Evolutionary conservation across 2,888 invertebrate species (phyloP).

Genomic region (Nemurella pictetii): DNA sequence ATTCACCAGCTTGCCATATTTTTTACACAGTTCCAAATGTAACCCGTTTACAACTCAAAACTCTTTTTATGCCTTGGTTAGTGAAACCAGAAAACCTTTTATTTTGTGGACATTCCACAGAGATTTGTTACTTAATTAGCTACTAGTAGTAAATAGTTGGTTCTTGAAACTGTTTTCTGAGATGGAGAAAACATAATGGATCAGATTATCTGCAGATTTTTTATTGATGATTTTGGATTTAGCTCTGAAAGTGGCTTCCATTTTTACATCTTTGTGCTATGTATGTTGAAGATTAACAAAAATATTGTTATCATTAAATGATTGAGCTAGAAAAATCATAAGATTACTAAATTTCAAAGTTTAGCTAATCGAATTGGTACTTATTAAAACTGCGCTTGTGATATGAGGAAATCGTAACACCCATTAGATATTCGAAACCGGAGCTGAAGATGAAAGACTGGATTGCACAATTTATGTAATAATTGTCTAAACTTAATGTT

Average conservation of each 20-base stretch:
- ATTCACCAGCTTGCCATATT: background rate
- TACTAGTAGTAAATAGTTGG: too few relatives aligned
- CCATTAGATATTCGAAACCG: conserved; percentile 1
- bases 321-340: background rate
- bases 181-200: background rate
- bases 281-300: background rate
- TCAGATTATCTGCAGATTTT: background rate
- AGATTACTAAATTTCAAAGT: background rate
- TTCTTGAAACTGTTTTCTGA: background rate
- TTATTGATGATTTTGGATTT: background rate
- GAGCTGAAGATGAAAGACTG: background rate
- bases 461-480: background rate
- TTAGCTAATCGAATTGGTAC: background rate
- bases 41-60: background rate
- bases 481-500: background rate
- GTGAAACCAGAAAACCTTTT: background rate
- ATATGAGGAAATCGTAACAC: conserved; percentile 13
- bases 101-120: background rate
- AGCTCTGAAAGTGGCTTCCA: background rate
- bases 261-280: background rate
- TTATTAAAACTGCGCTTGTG: background rate
- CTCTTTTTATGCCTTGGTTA: background rate
- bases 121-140: too few relatives aligned
- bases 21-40: background rate
- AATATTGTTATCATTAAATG: background rate